Base-by-base conservation (phyloP, 1,140 invertebrate species). In the Streblospio benedicti region DNA sequence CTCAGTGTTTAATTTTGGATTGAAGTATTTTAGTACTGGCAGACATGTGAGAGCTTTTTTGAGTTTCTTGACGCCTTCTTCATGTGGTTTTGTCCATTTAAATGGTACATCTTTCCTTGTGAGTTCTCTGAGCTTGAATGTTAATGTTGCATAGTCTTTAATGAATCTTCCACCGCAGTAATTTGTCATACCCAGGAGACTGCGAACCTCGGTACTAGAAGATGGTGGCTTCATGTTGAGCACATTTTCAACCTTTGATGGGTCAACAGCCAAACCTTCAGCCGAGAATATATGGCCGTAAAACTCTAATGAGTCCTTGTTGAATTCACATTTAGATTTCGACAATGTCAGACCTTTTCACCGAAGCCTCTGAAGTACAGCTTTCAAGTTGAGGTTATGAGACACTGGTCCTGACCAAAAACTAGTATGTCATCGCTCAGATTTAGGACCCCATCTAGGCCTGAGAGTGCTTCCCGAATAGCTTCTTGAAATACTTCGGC, bases 1-100 rank as follows among this genome's bases (percentile, higher is more conserved):
- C 1, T 63, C 58, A 45, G 66, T 55, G 18, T 59, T 28, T 27
- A 64, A 59, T n/a, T 60, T 50, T 1, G 52, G 47, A 32, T 72
- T 63, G 44, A 65, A 73, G 27, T 63, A 71, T 9, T 54, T 53
- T n/a, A 73, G 49, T 18, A 67, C 43, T 0, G 70, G 63, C 20
- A 60, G 55, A 31, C 53, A 16, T 25, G 51, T 62, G 2, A 71
- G 35, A 9, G 43, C 58, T 20, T 63, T 25, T 61, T 67, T 67
- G 9, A 67, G 55, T 25, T 58, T 38, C 2, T 66, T 23, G n/a
- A 70, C 60, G 0, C 62, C 60, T n/a, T 53, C 14, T 31, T 9
- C 16, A 38, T 38, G 0, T 1, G 28, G 12, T 1, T n/a, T 28
- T 28, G 50, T 28, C 4, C 50, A 31, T 25, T 31, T n/a, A 25